phyloP scores from a whole-genome alignment of 2,113 vertebrate species.

The Festucalex cinctus region DNA sequence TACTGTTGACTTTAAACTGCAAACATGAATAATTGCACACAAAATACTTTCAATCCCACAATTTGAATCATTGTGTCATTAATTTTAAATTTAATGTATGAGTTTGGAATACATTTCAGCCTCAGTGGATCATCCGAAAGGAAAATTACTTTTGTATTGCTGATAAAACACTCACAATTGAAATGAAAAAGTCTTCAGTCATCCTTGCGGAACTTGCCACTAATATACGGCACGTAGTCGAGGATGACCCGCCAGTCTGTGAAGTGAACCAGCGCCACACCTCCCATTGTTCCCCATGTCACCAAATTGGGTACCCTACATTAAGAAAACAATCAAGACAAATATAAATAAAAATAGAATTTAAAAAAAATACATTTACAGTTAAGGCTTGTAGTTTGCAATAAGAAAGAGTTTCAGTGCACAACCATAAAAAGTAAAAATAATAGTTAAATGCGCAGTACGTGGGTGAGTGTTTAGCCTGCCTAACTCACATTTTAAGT shows the following conservation, averaged over 20 bases:
- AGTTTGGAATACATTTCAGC: too few species aligned
- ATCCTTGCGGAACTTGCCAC: constrained; percentile 81
- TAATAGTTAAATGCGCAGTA: background rate
- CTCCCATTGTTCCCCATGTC: constrained; percentile 78
- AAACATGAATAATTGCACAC: too few species aligned
- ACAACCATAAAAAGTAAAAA: background rate
- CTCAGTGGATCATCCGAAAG: background rate
- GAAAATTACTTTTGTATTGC: background rate
- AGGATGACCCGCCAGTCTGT: constrained; percentile 91
- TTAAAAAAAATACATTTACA: background rate
- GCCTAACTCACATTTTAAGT: too few species aligned
- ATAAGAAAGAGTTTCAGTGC: background rate
- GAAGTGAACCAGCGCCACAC: constrained; percentile 77
- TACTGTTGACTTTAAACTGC: too few species aligned
- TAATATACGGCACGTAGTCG: constrained; percentile 89
- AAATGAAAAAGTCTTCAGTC: constrained; percentile 50
- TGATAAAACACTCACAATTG: constrained; percentile 44
- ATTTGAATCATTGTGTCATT: too few species aligned
- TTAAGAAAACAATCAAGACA: constrained; percentile 1
- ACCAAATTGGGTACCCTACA: constrained; percentile 80
- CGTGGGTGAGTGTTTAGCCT: too few species aligned
- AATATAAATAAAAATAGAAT: background rate
- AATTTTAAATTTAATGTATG: too few species aligned
- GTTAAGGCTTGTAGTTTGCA: background rate
- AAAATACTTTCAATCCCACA: too few species aligned